These are phyloP conservation scores for Drosophila meridionalis DNA, from an alignment of 2,888 invertebrate genomes.

Conservation along the genomic window DNA sequence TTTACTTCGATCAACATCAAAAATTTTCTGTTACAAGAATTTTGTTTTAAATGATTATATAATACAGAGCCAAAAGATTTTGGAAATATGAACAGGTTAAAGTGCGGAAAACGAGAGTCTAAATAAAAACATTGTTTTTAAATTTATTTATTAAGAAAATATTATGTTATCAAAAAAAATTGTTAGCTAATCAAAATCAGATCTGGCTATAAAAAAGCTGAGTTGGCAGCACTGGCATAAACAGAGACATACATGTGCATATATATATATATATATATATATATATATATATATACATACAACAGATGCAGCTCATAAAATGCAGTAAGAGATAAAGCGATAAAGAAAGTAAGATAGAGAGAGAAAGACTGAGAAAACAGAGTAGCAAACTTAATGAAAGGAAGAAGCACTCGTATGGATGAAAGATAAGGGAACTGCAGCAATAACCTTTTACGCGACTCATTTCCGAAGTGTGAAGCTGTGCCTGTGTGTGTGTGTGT, in stretches of 20 bases:
- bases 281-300: neutral
- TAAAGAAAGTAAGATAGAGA: neutral
- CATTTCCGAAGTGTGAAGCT: conserved; percentile 49
- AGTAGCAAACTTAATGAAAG: conserved; percentile 2
- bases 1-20: no score
- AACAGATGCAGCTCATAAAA: neutral
- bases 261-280: neutral
- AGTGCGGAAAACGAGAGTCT: no score
- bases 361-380: neutral
- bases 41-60: no score
- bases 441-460: conserved; percentile 49
- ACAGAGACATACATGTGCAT: conserved; percentile 8
- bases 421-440: conserved; percentile 48
- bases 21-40: no score
- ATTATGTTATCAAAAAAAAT: no score
- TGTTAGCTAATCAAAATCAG: no score
- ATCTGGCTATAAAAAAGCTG: neutral
- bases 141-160: no score
- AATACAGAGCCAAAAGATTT: no score
- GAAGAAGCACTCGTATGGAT: conserved; percentile 10
- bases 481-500: neutral
- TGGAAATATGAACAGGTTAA: no score
- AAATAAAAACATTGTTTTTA: no score
- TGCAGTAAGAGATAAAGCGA: neutral
- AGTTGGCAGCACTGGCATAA: neutral